Conservation (phyloP, 2,888 invertebrate species). For the Pachydiplax longipennis region DNA sequence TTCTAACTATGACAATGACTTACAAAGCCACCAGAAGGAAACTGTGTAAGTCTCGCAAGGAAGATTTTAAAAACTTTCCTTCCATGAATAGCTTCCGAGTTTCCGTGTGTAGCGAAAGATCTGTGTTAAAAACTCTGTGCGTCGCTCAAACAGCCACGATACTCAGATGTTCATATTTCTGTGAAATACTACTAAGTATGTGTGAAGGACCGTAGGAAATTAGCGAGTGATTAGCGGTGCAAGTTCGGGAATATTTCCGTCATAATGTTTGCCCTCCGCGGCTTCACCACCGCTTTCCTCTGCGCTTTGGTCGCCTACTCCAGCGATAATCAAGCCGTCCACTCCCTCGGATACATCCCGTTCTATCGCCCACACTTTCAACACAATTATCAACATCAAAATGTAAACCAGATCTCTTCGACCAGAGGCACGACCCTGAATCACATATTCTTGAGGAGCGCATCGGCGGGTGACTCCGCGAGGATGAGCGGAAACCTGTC, state of each 20-base stretch:
- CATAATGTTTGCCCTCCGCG: background rate
- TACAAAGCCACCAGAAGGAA: too few relatives aligned
- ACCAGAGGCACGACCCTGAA: background rate
- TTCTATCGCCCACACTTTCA: background rate
- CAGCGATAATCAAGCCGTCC: background rate
- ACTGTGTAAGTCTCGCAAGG: too few relatives aligned
- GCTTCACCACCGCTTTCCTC: background rate
- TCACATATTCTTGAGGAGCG: background rate
- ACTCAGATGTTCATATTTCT: too few relatives aligned
- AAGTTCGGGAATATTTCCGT: background rate
- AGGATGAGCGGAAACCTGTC: background rate
- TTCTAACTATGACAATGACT: too few relatives aligned
- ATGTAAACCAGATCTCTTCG: background rate
- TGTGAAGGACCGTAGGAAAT: too few relatives aligned
- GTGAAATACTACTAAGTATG: too few relatives aligned
- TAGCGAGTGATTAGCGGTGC: too few relatives aligned
- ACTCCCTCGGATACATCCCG: background rate
- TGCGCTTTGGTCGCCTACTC: background rate
- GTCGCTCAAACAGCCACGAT: too few relatives aligned
- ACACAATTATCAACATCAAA: background rate
- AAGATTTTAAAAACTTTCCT: too few relatives aligned
- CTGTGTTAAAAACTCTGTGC: too few relatives aligned
- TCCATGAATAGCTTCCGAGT: too few relatives aligned
- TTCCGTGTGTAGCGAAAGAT: too few relatives aligned
- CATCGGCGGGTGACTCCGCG: background rate